phyloP scores from a whole-genome alignment of 2,888 invertebrate genomes.

The Noctuana brunneofusca region DNA sequence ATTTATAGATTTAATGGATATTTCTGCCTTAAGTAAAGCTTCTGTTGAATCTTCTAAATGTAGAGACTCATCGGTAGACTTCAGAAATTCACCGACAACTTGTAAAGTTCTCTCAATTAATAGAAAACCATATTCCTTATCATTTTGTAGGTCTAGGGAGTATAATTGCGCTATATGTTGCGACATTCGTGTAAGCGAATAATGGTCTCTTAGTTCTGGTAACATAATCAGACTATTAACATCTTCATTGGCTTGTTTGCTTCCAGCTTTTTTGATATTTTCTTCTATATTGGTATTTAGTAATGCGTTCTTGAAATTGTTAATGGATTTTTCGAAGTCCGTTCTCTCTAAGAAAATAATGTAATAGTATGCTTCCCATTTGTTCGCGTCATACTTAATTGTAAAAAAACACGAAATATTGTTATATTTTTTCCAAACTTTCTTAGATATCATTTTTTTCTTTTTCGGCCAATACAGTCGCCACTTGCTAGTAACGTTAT shows the following conservation, averaged over 20 bases:
- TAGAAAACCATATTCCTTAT: conserved; percentile 5
- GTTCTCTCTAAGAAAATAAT: conserved; percentile 33
- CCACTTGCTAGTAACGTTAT: conserved; percentile 34
- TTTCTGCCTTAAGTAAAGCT: conserved; percentile 31
- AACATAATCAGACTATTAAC: conserved; percentile 17
- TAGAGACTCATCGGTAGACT: conserved; percentile 26
- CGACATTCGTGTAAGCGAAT: conserved; percentile 34
- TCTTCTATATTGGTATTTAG: conserved; percentile 8
- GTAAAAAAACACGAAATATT: neutral
- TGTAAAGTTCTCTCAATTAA: conserved; percentile 29
- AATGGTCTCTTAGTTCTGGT: conserved; percentile 35
- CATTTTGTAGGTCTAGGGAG: conserved; percentile 10
- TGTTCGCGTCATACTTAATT: conserved; percentile 11
- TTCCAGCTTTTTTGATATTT: conserved; percentile 20
- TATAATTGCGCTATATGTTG: conserved; percentile 22
- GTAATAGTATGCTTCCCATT: conserved; percentile 1
- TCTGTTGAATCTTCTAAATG: conserved; percentile 32
- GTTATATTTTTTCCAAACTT: conserved; percentile 12
- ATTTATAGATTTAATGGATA: conserved; percentile 32
- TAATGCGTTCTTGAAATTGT: conserved; percentile 24
- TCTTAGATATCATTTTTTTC: conserved; percentile 5
- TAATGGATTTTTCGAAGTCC: conserved; percentile 20
- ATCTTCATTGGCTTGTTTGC: conserved; percentile 27
- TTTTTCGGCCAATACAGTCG: conserved; percentile 32
- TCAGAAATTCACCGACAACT: conserved; percentile 35